Evolutionary conservation across 2,797 vertebrate genomes (phyloP).

Genomic region (Sus cebifrons): DNA sequence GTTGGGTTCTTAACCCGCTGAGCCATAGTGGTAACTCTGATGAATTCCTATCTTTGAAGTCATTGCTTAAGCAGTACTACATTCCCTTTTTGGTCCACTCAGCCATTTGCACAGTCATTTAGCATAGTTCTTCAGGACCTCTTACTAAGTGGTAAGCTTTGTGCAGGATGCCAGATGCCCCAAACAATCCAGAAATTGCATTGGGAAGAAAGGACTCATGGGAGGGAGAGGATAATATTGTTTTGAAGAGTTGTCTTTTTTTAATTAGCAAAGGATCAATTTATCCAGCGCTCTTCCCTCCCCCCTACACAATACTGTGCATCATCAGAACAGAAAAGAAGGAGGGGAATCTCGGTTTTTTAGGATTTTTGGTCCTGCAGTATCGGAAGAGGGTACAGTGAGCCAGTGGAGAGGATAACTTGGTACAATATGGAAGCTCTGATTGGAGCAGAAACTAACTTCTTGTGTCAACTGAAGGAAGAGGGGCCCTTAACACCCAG

Average conservation of each 20-base stretch:
- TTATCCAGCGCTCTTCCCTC: background rate
- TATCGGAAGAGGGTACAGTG: background rate
- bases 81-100: background rate
- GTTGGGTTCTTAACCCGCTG: too few relatives aligned
- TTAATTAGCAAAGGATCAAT: background rate
- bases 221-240: background rate
- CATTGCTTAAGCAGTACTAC: too few relatives aligned
- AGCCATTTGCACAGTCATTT: background rate
- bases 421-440: background rate
- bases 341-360: background rate
- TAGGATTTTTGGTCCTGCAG: background rate
- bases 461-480: background rate
- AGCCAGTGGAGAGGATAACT: background rate
- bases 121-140: background rate
- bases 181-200: background rate
- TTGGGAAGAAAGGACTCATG: background rate
- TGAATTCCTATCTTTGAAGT: too few relatives aligned
- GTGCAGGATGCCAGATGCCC: background rate
- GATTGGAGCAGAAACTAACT: background rate
- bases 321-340: background rate
- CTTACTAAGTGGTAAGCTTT: background rate
- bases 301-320: background rate
- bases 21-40: too few relatives aligned
- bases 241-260: conserved; percentile 22
- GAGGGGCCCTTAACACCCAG: background rate